Evolutionary conservation across 2,113 vertebrate genomes (phyloP).

Genomic region (Calidris pugnax): DNA sequence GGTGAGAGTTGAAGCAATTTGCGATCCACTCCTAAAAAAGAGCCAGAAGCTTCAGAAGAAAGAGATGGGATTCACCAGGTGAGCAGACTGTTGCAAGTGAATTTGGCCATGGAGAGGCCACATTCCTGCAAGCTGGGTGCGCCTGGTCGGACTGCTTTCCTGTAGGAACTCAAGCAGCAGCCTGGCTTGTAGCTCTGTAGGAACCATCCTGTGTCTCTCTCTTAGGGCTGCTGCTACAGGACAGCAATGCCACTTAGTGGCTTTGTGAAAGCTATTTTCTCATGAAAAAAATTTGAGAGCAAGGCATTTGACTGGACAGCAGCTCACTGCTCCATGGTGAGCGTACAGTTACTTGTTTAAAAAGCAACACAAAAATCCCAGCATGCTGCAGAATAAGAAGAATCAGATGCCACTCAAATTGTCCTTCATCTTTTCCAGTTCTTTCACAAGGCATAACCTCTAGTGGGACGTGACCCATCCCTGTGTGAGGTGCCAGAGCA

Average conservation of each 20-base stretch:
- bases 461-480: rapidly evolving
- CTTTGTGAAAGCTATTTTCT: not conserved
- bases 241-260: constrained; percentile 44
- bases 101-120: not conserved
- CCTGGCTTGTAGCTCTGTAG: not conserved
- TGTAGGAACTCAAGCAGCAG: not conserved
- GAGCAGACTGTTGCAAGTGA: not conserved
- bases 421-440: not conserved
- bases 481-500: not conserved
- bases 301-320: not conserved
- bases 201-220: not conserved
- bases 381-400: not conserved
- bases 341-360: not conserved
- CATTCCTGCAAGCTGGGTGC: not conserved
- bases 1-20: not conserved
- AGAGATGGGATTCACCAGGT: not conserved
- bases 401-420: not conserved
- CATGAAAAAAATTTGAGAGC: not conserved
- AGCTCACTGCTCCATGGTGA: not conserved
- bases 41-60: not conserved
- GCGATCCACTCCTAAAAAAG: not conserved
- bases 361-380: not conserved
- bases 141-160: not conserved
- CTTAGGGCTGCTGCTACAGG: not conserved
- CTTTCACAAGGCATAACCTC: not conserved